A percentile compares a stretch with the other conserved stretches of the same genome.
phyloP scores from a whole-genome alignment of 2,888 invertebrate genomes.

The Leuctra nigra region DNA sequence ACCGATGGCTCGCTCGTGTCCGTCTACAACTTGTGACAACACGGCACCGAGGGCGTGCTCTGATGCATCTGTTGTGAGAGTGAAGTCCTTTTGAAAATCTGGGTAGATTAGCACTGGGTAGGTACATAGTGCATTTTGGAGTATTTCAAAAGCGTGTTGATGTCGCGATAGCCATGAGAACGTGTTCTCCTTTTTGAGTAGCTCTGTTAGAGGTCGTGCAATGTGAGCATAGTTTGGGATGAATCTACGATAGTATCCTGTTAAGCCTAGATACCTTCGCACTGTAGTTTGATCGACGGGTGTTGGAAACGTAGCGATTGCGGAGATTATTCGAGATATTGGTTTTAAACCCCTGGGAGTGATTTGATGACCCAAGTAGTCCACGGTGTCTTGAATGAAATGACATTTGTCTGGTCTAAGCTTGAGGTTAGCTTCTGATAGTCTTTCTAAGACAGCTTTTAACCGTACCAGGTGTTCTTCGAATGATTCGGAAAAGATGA shows the following conservation, averaged over 20 bases:
- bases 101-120: not conserved
- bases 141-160: constrained; percentile 1
- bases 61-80: not conserved
- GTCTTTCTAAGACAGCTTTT: constrained; percentile 19
- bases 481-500: constrained; percentile 25
- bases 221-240: constrained; percentile 29
- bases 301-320: constrained; percentile 27
- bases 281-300: constrained; percentile 29
- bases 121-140: not conserved
- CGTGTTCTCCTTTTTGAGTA: not conserved
- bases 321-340: constrained; percentile 28
- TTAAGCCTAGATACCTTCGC: constrained; percentile 29
- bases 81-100: not conserved
- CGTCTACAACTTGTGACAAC: not conserved
- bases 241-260: constrained; percentile 30
- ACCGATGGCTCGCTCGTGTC: not conserved
- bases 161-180: constrained; percentile 9
- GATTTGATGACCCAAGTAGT: constrained; percentile 30
- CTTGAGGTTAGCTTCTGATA: constrained; percentile 27
- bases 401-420: constrained; percentile 30
- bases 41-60: not conserved
- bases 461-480: constrained; percentile 26
- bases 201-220: constrained; percentile 7
- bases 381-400: constrained; percentile 26
- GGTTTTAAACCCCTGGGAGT: constrained; percentile 29